Percentiles rank a stretch among this genome's conserved stretches.
These are phyloP conservation scores for Anthophora plumipes DNA, from an alignment of 2,888 invertebrate species.

Conservation along the genomic window DNA sequence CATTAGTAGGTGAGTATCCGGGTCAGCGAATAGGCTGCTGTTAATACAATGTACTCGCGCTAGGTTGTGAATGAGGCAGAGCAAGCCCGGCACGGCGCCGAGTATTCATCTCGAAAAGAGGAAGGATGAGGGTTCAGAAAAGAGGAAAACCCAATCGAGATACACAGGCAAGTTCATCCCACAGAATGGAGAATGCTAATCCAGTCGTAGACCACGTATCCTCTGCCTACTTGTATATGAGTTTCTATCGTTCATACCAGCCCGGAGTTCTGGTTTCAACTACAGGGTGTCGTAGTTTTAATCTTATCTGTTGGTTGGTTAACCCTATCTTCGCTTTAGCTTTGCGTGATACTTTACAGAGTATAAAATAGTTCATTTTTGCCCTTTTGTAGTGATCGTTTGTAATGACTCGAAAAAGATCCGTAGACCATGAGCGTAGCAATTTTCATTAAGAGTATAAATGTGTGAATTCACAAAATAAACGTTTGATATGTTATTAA, in stretches of 20 bases:
- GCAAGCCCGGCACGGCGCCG: slow-evolving; percentile 37
- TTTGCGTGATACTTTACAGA: too few species aligned
- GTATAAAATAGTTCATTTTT: too few species aligned
- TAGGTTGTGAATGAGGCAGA: slow-evolving; percentile 62
- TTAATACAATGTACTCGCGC: slow-evolving; percentile 70
- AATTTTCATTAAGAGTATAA: too few species aligned
- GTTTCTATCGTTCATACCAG: not conserved
- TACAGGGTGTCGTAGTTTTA: slow-evolving; percentile 13
- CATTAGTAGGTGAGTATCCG: slow-evolving; percentile 68
- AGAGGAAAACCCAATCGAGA: slow-evolving; percentile 60
- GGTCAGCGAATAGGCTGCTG: slow-evolving; percentile 62
- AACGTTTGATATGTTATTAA: too few species aligned
- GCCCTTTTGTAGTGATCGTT: too few species aligned
- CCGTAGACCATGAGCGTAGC: too few species aligned
- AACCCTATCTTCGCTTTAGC: too few species aligned
- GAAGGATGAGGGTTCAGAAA: slow-evolving; percentile 67
- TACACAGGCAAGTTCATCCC: slow-evolving; percentile 64
- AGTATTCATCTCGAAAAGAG: slow-evolving; percentile 74
- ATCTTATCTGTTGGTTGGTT: not conserved
- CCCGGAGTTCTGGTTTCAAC: not conserved
- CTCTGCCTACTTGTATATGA: not conserved
- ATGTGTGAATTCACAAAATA: too few species aligned
- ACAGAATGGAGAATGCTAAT: slow-evolving; percentile 44
- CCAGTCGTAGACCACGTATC: slow-evolving; percentile 30
- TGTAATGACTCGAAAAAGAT: too few species aligned